Evolutionary conservation across 2,113 vertebrate genomes (phyloP).

Genomic region (Petromus typicus): DNA sequence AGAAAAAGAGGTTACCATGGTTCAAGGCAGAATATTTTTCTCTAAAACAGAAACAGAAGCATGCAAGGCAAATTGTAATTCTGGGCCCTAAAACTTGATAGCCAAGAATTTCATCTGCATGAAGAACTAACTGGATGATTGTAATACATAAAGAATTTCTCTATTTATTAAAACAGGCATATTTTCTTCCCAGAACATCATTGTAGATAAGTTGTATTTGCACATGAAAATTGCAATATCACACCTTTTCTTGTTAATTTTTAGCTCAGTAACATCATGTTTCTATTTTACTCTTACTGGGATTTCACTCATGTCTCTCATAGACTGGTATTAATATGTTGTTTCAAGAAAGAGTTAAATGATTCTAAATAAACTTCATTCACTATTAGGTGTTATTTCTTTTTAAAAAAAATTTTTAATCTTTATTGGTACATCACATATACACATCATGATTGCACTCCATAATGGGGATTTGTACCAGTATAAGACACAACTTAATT

Average conservation of each 20-base stretch:
- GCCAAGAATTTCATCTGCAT: constrained; percentile 10
- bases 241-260: neutral
- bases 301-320: neutral
- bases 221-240: neutral
- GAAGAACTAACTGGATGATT: neutral
- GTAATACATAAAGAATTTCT: neutral
- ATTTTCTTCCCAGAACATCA: neutral
- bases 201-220: neutral
- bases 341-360: neutral
- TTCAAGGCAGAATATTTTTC: neutral
- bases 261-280: neutral
- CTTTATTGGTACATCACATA: too few species aligned
- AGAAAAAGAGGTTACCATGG: neutral
- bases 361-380: neutral
- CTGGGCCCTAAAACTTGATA: neutral
- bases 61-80: neutral
- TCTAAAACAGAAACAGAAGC: neutral
- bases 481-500: too few species aligned
- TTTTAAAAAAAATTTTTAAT: too few species aligned
- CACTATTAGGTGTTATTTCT: constrained; percentile 4
- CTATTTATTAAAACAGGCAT: neutral
- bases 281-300: constrained; percentile 46
- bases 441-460: too few species aligned
- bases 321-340: neutral
- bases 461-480: too few species aligned